Conservation (phyloP, 2,888 invertebrate species). For the Oscheius sp. region DNA sequence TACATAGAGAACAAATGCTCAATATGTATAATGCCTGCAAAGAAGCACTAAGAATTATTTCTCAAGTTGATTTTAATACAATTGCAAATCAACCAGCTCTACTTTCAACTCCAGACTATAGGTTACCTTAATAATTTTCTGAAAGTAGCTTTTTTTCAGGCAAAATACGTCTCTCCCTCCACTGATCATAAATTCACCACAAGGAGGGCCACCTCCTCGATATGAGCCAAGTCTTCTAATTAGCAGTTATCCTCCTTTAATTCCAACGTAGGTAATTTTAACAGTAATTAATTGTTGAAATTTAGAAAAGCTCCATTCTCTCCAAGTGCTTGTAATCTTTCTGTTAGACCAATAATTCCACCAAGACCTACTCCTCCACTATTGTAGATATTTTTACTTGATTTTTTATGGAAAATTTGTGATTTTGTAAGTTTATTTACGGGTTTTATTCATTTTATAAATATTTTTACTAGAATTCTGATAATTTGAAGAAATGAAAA, state of each 20-base stretch:
- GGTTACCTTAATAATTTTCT: constrained; percentile 9
- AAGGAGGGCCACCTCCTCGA: constrained; percentile 40
- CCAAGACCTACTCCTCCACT: constrained; percentile 13
- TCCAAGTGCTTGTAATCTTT: constrained; percentile 56
- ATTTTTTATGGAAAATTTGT: neutral
- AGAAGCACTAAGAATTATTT: constrained; percentile 95
- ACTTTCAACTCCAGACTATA: constrained; percentile 76
- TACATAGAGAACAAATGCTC: constrained; percentile 95
- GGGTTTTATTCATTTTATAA: neutral
- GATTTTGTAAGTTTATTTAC: neutral
- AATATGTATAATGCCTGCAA: constrained; percentile 99
- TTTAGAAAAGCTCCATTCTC: constrained; percentile 15
- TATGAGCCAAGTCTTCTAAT: constrained; percentile 57
- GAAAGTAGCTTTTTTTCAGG: neutral
- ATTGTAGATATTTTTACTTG: constrained; percentile 2
- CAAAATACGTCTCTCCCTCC: constrained; percentile 57
- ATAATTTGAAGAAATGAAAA: no score
- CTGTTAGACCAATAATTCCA: constrained; percentile 50
- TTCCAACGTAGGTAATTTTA: constrained; percentile 61
- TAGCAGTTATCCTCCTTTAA: constrained; percentile 58
- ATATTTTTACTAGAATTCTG: no score
- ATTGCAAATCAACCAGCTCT: constrained; percentile 96
- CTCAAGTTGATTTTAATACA: constrained; percentile 94
- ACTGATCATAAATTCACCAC: constrained; percentile 77
- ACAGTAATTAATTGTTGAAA: no score